Evolutionary conservation across 2,888 invertebrate genomes (phyloP).

Genomic region (Uloborus plumipes): DNA sequence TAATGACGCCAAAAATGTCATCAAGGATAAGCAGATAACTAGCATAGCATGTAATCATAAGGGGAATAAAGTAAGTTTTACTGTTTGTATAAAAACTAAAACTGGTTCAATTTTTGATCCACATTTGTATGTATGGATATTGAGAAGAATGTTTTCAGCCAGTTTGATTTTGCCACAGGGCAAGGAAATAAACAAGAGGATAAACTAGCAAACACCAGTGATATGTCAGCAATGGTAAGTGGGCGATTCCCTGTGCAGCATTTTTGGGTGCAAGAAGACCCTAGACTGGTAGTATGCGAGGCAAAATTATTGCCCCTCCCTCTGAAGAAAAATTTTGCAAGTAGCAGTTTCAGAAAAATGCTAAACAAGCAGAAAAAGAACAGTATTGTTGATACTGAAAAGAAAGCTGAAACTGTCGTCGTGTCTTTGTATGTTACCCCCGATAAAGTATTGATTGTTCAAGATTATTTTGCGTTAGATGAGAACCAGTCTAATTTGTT

Average conservation of each 20-base stretch:
- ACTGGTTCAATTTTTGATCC: slow-evolving; percentile 80
- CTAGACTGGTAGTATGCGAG: slow-evolving; percentile 87
- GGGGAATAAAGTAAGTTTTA: slow-evolving; percentile 87
- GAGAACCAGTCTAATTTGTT: slow-evolving; percentile 72
- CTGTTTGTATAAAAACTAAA: slow-evolving; percentile 79
- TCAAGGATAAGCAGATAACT: slow-evolving; percentile 85
- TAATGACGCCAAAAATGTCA: slow-evolving; percentile 84
- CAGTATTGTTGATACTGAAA: slow-evolving; percentile 32
- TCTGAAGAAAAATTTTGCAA: slow-evolving; percentile 37
- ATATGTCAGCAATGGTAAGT: slow-evolving; percentile 72
- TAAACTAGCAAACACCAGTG: slow-evolving; percentile 51
- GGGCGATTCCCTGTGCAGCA: slow-evolving; percentile 76
- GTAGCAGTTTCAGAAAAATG: slow-evolving; percentile 67
- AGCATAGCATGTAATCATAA: slow-evolving; percentile 85
- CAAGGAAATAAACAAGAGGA: slow-evolving; percentile 67
- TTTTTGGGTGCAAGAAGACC: slow-evolving; percentile 90
- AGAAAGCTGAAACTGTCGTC: slow-evolving; percentile 72
- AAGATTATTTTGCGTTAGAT: slow-evolving; percentile 76
- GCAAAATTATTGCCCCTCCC: slow-evolving; percentile 75
- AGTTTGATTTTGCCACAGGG: slow-evolving; percentile 77
- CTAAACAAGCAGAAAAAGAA: slow-evolving; percentile 44
- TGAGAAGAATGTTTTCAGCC: slow-evolving; percentile 83
- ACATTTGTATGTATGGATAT: slow-evolving; percentile 90
- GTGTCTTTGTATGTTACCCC: slow-evolving; percentile 80
- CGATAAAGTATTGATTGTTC: slow-evolving; percentile 80